These are phyloP conservation scores for Acrobasis consociella DNA, from an alignment of 2,888 invertebrate species.

Conservation along the genomic window DNA sequence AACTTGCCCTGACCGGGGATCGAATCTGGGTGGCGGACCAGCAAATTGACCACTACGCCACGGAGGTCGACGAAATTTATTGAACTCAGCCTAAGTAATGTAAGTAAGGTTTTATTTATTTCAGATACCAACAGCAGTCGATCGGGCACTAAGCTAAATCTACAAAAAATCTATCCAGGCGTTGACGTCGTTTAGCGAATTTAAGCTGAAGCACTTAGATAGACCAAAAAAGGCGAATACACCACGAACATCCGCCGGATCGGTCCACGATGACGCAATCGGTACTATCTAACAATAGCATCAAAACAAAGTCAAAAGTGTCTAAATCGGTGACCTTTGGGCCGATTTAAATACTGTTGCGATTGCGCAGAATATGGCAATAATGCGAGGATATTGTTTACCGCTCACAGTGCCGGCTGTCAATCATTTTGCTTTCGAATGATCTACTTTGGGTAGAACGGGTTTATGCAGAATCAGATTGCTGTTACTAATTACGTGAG, in stretches of 20 bases:
- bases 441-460: slow-evolving; percentile 60
- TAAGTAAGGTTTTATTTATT: too few species aligned
- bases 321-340: slow-evolving; percentile 61
- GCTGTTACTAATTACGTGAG: not conserved
- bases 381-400: slow-evolving; percentile 69
- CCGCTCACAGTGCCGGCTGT: slow-evolving; percentile 69
- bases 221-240: not conserved
- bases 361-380: slow-evolving; percentile 61
- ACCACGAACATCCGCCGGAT: slow-evolving; percentile 22
- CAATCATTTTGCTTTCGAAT: slow-evolving; percentile 75
- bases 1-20: too few species aligned
- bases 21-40: too few species aligned
- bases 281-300: slow-evolving; percentile 75
- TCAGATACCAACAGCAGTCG: too few species aligned
- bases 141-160: too few species aligned
- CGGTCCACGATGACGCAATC: slow-evolving; percentile 40
- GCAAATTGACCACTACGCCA: too few species aligned
- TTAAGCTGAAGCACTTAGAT: too few species aligned
- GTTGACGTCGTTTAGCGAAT: too few species aligned
- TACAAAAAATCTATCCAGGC: too few species aligned
- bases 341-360: slow-evolving; percentile 62
- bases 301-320: slow-evolving; percentile 74
- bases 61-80: too few species aligned
- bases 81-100: too few species aligned
- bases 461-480: slow-evolving; percentile 46